Evolutionary conservation across 2,888 invertebrate species (phyloP).

Genomic region (Thalpophila matura): DNA sequence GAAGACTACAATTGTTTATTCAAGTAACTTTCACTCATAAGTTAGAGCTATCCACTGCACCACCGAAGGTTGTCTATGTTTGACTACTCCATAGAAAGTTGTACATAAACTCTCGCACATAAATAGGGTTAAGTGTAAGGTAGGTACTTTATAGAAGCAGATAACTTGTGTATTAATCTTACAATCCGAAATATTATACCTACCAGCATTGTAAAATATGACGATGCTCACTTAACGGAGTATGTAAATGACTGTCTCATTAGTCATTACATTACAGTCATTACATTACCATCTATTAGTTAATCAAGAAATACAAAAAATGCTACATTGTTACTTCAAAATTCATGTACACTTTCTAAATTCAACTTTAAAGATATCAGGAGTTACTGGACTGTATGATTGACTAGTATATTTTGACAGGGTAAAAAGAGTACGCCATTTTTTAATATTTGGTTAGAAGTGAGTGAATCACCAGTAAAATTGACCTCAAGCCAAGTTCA

Average conservation of each 20-base stretch:
- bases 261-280: too few relatives aligned
- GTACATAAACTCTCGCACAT: conserved; percentile 19
- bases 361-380: conserved; percentile 1
- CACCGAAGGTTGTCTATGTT: conserved; percentile 54
- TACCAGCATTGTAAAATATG: background rate
- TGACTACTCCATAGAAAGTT: conserved; percentile 63
- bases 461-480: background rate
- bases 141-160: background rate
- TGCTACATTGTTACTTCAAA: background rate
- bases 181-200: background rate
- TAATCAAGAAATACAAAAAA: background rate
- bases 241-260: conserved; percentile 10
- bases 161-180: background rate
- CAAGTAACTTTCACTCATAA: conserved; percentile 64
- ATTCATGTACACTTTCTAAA: conserved; percentile 40
- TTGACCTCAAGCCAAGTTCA: background rate
- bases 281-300: conserved; percentile 1
- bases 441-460: background rate
- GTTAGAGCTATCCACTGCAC: conserved; percentile 54
- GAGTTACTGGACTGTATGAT: background rate
- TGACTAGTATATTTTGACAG: background rate
- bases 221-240: background rate
- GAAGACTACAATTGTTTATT: conserved; percentile 41
- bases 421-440: too few relatives aligned
- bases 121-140: conserved; percentile 13